phyloP scores from a whole-genome alignment of 2,113 vertebrate genomes.

The Sapajus apella region DNA sequence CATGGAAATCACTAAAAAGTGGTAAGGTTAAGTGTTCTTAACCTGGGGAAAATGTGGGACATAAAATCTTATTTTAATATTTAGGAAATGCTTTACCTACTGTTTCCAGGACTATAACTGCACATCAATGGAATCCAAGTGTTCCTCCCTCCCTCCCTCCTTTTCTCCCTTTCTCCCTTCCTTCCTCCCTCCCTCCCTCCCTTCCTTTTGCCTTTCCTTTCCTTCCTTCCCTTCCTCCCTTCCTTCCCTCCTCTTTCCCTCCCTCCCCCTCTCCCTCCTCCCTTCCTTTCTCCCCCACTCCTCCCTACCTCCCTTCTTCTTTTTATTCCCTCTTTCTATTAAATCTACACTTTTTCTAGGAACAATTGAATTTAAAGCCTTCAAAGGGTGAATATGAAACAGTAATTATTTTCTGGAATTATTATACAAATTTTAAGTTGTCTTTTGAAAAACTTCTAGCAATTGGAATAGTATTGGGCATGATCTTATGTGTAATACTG shows the following conservation, averaged over 20 bases:
- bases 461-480: neutral
- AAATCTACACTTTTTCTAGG: neutral
- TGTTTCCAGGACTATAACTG: neutral
- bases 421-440: neutral
- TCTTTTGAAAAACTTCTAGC: neutral
- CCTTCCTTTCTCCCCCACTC: rapidly evolving
- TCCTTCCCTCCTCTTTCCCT: rapidly evolving
- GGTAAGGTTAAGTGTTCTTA: neutral
- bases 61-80: neutral
- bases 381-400: neutral
- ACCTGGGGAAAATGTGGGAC: neutral
- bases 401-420: conserved; percentile 15
- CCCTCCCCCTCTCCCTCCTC: rapidly evolving
- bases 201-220: rapidly evolving
- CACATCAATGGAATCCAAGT: neutral
- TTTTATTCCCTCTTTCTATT: neutral
- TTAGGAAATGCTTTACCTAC: neutral
- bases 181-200: rapidly evolving
- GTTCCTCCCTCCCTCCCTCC: rapidly evolving
- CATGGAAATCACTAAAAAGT: neutral
- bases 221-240: rapidly evolving
- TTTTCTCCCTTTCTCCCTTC: rapidly evolving
- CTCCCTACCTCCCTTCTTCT: neutral
- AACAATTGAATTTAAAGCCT: neutral
- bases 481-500: neutral